Evolutionary conservation across 2,113 vertebrate genomes (phyloP), one percentile per base, ranked within the genome.

Genomic region (Otis tarda): DNA sequence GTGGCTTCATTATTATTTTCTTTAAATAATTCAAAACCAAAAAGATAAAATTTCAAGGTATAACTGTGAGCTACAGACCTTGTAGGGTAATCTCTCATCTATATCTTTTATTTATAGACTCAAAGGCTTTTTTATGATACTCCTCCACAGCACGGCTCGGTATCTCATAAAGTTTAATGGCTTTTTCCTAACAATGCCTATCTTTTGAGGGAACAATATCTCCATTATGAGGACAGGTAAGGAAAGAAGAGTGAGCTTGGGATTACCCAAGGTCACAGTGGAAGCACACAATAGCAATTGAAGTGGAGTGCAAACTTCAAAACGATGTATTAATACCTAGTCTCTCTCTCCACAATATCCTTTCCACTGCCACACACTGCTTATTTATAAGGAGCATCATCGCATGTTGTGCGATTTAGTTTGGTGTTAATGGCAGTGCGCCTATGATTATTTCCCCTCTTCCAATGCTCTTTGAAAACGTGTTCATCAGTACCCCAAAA

Each of bases 1-100:
- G 50, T 94, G 94, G 45, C 12, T 59, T 91, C 83, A 67, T 88
- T 68, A 87, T 95, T 95, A 85, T 92, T 97, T 97, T 74, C n/a
- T 77, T 87, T 94, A 97, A 97, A 95, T 96, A 95, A 94, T 96
- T 96, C 45, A 94, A 97, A 95, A 86, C 23, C 76, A 93, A 90
- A 88, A 97, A 74, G 95, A 94, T 80, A 90, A 91, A 43, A 43
- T 43, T 43, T 68, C 71, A 79, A 77, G 50, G 52, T 41, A 41
- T 84, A 47, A 18, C 37, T 90, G 14, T 56, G 82, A 95, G 61
- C 59, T 83, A 39, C 13, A 91, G 82, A 93, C 49, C 77, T 96
- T 82, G 21, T 35, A 83, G 45, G 10, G 6, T 73, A 45, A 90
- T 57, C 59, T 83, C 35, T 63, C 69, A 68, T 82, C 41, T n/a